Base-by-base conservation (phyloP, 2,113 vertebrate genomes). In the Porphyrio hochstetteri region DNA sequence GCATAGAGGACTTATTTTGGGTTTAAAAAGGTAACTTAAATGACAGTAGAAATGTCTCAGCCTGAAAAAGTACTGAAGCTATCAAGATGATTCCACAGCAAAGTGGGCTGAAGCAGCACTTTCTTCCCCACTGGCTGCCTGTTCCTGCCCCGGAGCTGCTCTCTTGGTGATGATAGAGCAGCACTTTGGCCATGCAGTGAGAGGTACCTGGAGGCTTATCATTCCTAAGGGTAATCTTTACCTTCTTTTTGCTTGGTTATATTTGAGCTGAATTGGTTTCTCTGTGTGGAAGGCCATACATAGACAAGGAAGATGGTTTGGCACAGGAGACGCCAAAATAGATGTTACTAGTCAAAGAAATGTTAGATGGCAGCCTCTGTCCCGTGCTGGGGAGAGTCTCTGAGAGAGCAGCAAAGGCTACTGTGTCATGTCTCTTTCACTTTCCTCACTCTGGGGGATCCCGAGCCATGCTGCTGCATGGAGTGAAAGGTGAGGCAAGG, bases 341-440 rank as follows among this genome's bases (percentile, higher is more conserved):
- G 53, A 42, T 3, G 2, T 18, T 61, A 20, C 19, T 8, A 9
- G 16, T 78, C n/a, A 82, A 77, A 82, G 27, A 61, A 68, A 44
- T 24, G 18, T 77, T 77, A 61, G 25, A 78, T 65, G 16, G 33
- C 42, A 50, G 19, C 9, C 28, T 68, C 44, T 67, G 35, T 33
- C 40, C 16, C 7, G 0, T 18, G 23, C 25, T 70, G 35, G 52
- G 75, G 18, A 38, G 44, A 36, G 23, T 19, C 12, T 42, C 69
- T 60, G 42, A 88, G 42, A 64, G 42, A 75, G n/a, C 36, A 65
- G 46, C 61, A 60, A 25, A 10, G 46, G 68, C 50, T 75, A 19
- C 46, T 1, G 0, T 48, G 31, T n/a, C 0, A 4, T 10, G 11
- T 52, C 64, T 65, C 8, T 44, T 75, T 65, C 20, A 31, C 60